Evolutionary conservation across 1,140 invertebrate species (phyloP).

Genomic region (Caenorhabditis tropicalis): DNA sequence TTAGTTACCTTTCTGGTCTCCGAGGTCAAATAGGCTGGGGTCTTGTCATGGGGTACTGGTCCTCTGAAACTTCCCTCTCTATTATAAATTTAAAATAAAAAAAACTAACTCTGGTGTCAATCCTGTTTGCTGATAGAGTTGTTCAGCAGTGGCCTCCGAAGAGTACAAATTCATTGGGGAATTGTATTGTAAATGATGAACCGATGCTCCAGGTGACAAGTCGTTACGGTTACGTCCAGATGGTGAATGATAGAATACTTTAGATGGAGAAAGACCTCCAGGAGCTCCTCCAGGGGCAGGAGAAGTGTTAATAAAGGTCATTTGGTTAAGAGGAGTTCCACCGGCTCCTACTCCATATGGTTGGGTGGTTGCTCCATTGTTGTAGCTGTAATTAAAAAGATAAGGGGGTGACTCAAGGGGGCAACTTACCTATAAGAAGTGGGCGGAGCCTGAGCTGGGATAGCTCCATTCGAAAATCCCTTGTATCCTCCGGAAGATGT

Average conservation of each 20-base stretch:
- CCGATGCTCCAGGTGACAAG: constrained; percentile 58
- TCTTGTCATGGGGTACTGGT: constrained; percentile 41
- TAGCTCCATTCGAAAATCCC: constrained; percentile 17
- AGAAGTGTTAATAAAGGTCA: constrained; percentile 51
- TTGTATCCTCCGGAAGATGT: not conserved
- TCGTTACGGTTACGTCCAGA: constrained; percentile 54
- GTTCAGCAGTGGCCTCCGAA: constrained; percentile 63
- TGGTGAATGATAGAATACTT: constrained; percentile 51
- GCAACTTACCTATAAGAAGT: not conserved
- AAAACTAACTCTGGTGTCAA: constrained; percentile 47
- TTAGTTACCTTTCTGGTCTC: constrained; percentile 48
- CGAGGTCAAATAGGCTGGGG: constrained; percentile 62
- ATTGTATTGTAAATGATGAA: constrained; percentile 65
- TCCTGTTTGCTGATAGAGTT: constrained; percentile 65
- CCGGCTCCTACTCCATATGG: constrained; percentile 46
- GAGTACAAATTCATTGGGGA: constrained; percentile 64
- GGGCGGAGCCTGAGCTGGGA: constrained; percentile 21
- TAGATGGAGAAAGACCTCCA: not conserved
- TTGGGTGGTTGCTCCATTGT: constrained; percentile 41
- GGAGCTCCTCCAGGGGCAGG: not conserved
- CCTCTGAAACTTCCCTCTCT: constrained; percentile 41
- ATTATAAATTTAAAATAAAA: not conserved
- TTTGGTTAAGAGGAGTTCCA: constrained; percentile 48
- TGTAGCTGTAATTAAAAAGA: constrained; percentile 46
- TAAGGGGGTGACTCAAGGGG: not conserved